Evolutionary conservation across 2,888 invertebrate species (phyloP).

Genomic region (Melanotus villosus): DNA sequence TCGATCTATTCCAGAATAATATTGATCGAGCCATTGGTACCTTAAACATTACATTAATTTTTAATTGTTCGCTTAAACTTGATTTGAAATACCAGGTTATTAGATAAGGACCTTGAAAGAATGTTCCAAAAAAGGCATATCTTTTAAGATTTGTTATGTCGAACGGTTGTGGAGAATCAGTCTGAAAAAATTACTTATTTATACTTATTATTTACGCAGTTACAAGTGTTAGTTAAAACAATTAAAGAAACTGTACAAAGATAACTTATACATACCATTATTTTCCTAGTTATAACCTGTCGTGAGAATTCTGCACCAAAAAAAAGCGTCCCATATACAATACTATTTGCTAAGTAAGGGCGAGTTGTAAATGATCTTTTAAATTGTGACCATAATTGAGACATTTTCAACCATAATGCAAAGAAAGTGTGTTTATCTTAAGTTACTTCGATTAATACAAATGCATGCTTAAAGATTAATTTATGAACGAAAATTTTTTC

Average conservation of each 20-base stretch:
- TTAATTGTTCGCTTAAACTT: too few relatives aligned
- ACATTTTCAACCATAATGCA: too few relatives aligned
- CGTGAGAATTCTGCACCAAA: conserved; percentile 86
- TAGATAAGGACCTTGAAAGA: conserved; percentile 74
- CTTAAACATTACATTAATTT: too few relatives aligned
- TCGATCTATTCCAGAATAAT: conserved; percentile 76
- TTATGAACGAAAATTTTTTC: too few relatives aligned
- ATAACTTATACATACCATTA: conserved; percentile 72
- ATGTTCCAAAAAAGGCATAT: conserved; percentile 75
- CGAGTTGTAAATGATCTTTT: conserved; percentile 63
- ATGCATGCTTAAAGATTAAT: too few relatives aligned
- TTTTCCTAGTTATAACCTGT: conserved; percentile 79
- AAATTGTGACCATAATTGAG: not conserved
- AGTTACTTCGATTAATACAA: too few relatives aligned
- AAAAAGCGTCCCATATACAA: conserved; percentile 83
- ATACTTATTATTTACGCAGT: too few relatives aligned
- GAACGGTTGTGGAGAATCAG: conserved; percentile 64
- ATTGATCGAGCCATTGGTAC: conserved; percentile 85
- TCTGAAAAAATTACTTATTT: conserved; percentile 58
- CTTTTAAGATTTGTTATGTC: conserved; percentile 72
- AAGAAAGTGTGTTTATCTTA: too few relatives aligned
- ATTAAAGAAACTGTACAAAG: conserved; percentile 33
- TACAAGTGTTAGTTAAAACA: too few relatives aligned
- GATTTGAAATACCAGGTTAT: conserved; percentile 71
- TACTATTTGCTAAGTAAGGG: conserved; percentile 70